Evolutionary conservation across 2,797 vertebrate genomes (phyloP), one percentile per base, ranked within the genome.

Genomic region (Sorex maritimensis): DNA sequence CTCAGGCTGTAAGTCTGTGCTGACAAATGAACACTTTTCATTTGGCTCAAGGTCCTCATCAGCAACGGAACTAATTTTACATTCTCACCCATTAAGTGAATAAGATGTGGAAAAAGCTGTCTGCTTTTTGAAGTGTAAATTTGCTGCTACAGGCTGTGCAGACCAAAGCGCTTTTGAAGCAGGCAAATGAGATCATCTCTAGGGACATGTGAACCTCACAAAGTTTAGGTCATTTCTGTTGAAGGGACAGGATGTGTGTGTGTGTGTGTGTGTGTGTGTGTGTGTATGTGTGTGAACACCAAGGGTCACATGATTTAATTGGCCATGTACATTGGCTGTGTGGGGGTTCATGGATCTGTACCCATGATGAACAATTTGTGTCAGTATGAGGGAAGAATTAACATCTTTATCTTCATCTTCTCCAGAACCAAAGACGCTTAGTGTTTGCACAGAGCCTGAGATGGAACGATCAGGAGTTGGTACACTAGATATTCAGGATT

Each of bases 1-100:
- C 98, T 98, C 98, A 98, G 98, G 98, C 98, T 98, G 98, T 98
- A 98, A 98, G 98, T 98, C 98, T 98, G 97, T 98, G 98, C 98
- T 98, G 98, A 98, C 98, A 98, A 98, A 98, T 98, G 98, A 98
- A 98, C 98, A 98, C 98, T 98, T 98, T 98, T 98, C 98, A 98
- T 98, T 98, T 98, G 98, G 98, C 98, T 98, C 98, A 98, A 98
- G 98, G 98, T 98, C 98, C 98, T 98, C 98, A 98, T 98, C 98
- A 98, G 98, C 98, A 98, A 98, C 98, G 98, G 98, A 98, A 98
- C 98, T 98, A 98, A 98, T 98, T 98, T 98, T 98, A 98, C 98
- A 98, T 98, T 98, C 98, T 98, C 98, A 98, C 98, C 98, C 98
- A 98, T 98, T 98, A 98, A 98, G 98, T 98, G 98, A 98, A 98